A percentile compares a stretch with the other conserved stretches of the same genome.
Conservation (phyloP, 1,140 invertebrate species). For the Sinonovacula constricta region DNA sequence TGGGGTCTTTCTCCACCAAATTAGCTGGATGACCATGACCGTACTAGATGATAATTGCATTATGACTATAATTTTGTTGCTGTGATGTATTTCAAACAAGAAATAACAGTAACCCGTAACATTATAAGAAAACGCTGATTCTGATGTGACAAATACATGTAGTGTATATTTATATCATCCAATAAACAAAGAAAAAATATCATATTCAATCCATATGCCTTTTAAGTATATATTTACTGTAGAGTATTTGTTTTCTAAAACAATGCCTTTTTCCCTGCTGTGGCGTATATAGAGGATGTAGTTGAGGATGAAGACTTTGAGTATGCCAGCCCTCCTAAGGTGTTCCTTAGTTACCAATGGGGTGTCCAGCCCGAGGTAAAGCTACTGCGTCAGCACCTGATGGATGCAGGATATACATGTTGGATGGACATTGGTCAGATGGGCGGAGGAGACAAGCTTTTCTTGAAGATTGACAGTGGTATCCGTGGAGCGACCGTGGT, state of each 20-base stretch:
- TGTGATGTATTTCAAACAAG: too few species aligned
- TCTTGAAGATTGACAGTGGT: constrained; percentile 73
- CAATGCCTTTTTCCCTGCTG: background rate
- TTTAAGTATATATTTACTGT: too few species aligned
- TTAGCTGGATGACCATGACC: too few species aligned
- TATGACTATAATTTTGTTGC: too few species aligned
- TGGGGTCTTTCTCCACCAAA: too few species aligned
- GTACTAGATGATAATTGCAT: too few species aligned
- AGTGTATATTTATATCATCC: too few species aligned
- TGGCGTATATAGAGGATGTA: constrained; percentile 64
- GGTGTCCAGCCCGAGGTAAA: constrained; percentile 72
- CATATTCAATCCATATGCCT: background rate
- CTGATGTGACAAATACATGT: too few species aligned
- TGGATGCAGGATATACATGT: constrained; percentile 70
- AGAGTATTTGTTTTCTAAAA: background rate
- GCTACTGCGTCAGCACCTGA: constrained; percentile 68
- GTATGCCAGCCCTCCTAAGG: constrained; percentile 66
- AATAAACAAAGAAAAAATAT: background rate
- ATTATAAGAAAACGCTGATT: too few species aligned
- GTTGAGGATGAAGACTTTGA: constrained; percentile 71
- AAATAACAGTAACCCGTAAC: too few species aligned
- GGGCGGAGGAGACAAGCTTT: constrained; percentile 76
- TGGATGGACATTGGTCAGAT: constrained; percentile 78
- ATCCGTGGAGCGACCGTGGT: constrained; percentile 72
- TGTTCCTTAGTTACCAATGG: constrained; percentile 78